These are phyloP conservation scores for Noctua janthina DNA, from an alignment of 2,888 invertebrate species.

Conservation along the genomic window DNA sequence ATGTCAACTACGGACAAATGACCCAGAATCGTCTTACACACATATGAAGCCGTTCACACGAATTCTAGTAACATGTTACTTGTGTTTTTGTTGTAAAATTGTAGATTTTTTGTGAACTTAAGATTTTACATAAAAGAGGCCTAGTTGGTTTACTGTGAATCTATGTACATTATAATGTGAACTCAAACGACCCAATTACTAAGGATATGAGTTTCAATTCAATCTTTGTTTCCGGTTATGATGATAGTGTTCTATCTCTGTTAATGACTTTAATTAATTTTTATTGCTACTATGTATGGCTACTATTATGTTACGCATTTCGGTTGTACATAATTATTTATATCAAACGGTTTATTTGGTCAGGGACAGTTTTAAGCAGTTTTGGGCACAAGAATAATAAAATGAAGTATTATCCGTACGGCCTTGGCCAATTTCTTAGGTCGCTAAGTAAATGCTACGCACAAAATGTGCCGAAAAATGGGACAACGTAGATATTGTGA, in stretches of 20 bases:
- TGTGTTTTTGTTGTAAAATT: not conserved
- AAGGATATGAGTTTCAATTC: constrained; percentile 68
- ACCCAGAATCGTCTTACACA: not conserved
- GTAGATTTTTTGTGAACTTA: not conserved
- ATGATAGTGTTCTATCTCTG: constrained; percentile 53
- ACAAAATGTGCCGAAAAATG: not conserved
- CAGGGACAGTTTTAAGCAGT: constrained; percentile 28
- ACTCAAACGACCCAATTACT: constrained; percentile 72
- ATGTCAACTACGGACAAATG: not conserved
- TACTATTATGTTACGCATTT: constrained; percentile 9
- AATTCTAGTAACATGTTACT: not conserved
- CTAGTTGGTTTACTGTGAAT: not conserved
- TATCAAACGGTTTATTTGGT: not conserved
- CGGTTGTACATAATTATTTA: not conserved
- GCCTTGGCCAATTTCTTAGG: constrained; percentile 30
- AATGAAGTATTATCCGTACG: not conserved
- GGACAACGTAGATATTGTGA: not conserved
- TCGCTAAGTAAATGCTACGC: constrained; percentile 1
- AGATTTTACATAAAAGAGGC: not conserved
- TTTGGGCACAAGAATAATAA: constrained; percentile 16
- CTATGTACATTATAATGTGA: constrained; percentile 36
- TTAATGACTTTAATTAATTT: constrained; percentile 47
- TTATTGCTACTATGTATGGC: constrained; percentile 26
- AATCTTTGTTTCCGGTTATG: constrained; percentile 55
- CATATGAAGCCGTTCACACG: not conserved